Base-by-base conservation (phyloP, 2,797 vertebrate genomes). In the Petrocephalus sullivani region DNA sequence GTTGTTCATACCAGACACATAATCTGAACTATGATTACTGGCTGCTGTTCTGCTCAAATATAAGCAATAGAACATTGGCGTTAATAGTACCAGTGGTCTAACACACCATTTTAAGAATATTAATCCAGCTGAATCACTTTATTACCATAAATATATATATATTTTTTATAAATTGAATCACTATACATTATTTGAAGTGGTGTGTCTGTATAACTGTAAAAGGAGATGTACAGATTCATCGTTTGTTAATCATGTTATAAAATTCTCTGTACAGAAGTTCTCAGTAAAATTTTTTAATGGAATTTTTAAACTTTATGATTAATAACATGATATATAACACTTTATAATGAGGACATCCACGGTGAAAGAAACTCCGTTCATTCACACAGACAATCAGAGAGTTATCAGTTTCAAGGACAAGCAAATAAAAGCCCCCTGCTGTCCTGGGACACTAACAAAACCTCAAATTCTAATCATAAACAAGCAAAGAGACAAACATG, bases 371-470 rank as follows among this genome's bases (percentile, higher is more conserved):
- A 96, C 93, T 90, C 93, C 88, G 96, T 96, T 96, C 95, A 95
- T 96, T 96, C 95, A 96, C 96, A 95, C 93, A 93, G 89, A 87
- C 93, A 94, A 95, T 96, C 95, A 92, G 90, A 57, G 87, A 93
- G 92, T 94, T 95, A 96, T 96, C 96, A 94, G 95, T 92, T 94
- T 92, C 96, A 96, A 96, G 96, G 96, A 94, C 95, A 87, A 94
- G 95, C 93, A 97, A 78, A 78, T 78, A 78, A 78, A 78, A 46
- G 41, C 16, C 71, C 71, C 49, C 23, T 91, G 92, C 91, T 92
- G 91, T 92, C 88, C 84, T 28, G 91, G 95, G 92, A 95, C 94
- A 94, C 94, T 95, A 95, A 95, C 95, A 95, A 95, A 92, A 84
- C 87, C 90, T 88, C 88, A 91, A 92, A 88, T 87, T 90, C 87